Base-by-base conservation (phyloP, 1,140 invertebrate genomes). In the Arctopsyche grandis region DNA sequence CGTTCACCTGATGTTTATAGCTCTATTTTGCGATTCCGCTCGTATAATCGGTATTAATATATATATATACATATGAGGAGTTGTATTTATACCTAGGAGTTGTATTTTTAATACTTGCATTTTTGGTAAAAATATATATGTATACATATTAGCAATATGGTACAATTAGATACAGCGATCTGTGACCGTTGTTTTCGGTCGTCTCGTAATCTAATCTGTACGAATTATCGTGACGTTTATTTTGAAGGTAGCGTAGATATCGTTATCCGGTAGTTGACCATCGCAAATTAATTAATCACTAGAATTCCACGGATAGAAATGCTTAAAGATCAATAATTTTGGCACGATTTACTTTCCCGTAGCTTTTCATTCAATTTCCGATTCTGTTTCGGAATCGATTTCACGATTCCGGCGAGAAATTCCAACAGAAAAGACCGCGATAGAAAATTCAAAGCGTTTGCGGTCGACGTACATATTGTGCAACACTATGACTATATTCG, bases 201-300 rank as follows among this genome's bases (percentile, higher is more conserved):
- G 14, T 10, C 9, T 60, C 21, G 19, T 60, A 60, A 60, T 60
- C 56, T 60, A 60, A 60, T 60, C 56, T 52, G 48, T 3, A 3
- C 21, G 14, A 16, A 60, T 60, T 60, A 60, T 60, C 56, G 1
- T 21, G 56, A 60, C 14, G 56, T 21, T 60, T 7, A 10, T 10
- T 60, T 60, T 19, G 16, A 21, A 60, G 56, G 21, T 60, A 52
- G 29, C 29, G 3, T 3, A n/a, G 48, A 52, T 52, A 60, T 60
- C 56, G 16, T 21, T 21, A 60, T 60, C 56, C 56, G 16, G 56
- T 60, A 60, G 56, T 60, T 60, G n/a, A n/a, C n/a, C 14, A 60
- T 60, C 7, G 21, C 29, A 38, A 38, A 38, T 38, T 38, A 19
- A 19, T 21, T 16, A 60, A 60, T 19, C 56, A 21, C n/a, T 9